These are phyloP conservation scores for Hyaena hyaena DNA, from an alignment of 2,113 vertebrate species.

Conservation along the genomic window DNA sequence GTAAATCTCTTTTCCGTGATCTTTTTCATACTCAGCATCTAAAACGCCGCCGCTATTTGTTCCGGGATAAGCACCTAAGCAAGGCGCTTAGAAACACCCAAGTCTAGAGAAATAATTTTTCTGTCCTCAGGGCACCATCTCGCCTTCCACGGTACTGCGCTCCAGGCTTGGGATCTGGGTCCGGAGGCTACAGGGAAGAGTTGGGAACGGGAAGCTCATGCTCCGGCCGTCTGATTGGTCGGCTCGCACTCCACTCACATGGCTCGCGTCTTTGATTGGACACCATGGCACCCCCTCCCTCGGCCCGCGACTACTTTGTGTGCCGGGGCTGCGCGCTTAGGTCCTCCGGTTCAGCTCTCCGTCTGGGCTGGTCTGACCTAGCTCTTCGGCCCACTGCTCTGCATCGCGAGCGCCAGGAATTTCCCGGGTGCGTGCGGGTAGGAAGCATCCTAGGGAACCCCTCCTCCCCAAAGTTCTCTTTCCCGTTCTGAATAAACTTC, in stretches of 20 bases:
- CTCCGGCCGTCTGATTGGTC: slow-evolving; percentile 67
- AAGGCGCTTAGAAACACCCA: not conserved
- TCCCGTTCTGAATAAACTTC: slow-evolving; percentile 73
- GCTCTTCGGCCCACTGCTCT: slow-evolving; percentile 46
- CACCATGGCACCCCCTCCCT: not conserved
- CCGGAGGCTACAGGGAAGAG: slow-evolving; percentile 71
- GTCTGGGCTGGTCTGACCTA: not conserved
- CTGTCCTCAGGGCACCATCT: slow-evolving; percentile 17
- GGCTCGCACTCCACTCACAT: slow-evolving; percentile 72
- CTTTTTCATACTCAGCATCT: slow-evolving; percentile 16
- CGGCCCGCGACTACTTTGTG: slow-evolving; percentile 64
- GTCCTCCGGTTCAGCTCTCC: not conserved
- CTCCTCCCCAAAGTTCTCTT: not conserved
- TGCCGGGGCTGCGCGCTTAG: not conserved
- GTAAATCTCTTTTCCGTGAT: slow-evolving; percentile 35
- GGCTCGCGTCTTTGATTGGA: slow-evolving; percentile 59
- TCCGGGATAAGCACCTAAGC: not conserved
- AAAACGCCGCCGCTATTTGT: not conserved
- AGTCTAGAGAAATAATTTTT: not conserved
- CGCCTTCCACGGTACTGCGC: not conserved
- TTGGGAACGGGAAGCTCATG: slow-evolving; percentile 73
- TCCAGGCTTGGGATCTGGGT: slow-evolving; percentile 50
- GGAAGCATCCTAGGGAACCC: slow-evolving; percentile 66
- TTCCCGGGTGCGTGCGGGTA: slow-evolving; percentile 67
- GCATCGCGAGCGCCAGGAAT: slow-evolving; percentile 59